A percentile compares a stretch with the other conserved stretches of the same genome.
These are phyloP conservation scores for Boloria euphrosyne DNA, from an alignment of 2,888 invertebrate genomes.

Conservation along the genomic window DNA sequence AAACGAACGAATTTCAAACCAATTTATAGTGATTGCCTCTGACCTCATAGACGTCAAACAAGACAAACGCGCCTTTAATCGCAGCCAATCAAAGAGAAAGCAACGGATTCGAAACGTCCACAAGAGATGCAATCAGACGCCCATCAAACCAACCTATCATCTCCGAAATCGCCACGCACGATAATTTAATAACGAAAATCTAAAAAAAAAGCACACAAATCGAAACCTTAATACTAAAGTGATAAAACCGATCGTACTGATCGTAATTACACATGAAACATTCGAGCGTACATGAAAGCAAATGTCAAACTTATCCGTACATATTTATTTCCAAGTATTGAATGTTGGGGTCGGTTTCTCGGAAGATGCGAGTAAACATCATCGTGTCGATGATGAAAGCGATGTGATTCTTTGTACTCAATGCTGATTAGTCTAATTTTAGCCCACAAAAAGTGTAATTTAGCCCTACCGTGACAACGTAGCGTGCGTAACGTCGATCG, in stretches of 20 bases:
- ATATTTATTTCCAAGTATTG: slow-evolving; percentile 83
- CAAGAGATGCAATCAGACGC: slow-evolving; percentile 81
- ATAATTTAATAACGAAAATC: slow-evolving; percentile 81
- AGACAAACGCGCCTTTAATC: slow-evolving; percentile 57
- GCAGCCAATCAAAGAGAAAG: slow-evolving; percentile 81
- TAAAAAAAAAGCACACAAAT: slow-evolving; percentile 49
- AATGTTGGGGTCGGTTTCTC: slow-evolving; percentile 75
- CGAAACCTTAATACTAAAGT: slow-evolving; percentile 61
- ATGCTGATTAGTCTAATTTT: slow-evolving; percentile 80
- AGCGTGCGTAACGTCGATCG: slow-evolving; percentile 41
- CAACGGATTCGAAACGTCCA: slow-evolving; percentile 71
- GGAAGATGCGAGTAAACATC: slow-evolving; percentile 78
- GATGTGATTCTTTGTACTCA: slow-evolving; percentile 79
- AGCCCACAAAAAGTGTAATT: slow-evolving; percentile 64
- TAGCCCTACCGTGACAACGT: slow-evolving; percentile 70
- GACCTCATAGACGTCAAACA: slow-evolving; percentile 53
- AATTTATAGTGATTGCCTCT: slow-evolving; percentile 46
- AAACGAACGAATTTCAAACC: slow-evolving; percentile 51
- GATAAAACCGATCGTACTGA: slow-evolving; percentile 56
- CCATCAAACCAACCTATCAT: slow-evolving; percentile 81
- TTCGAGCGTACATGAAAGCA: slow-evolving; percentile 80
- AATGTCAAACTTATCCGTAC: slow-evolving; percentile 76
- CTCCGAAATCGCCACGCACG: slow-evolving; percentile 82
- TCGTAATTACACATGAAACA: slow-evolving; percentile 77
- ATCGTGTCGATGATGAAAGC: slow-evolving; percentile 82